Evolutionary conservation across 1,140 invertebrate species (phyloP).

Genomic region (Tachypleus tridentatus): DNA sequence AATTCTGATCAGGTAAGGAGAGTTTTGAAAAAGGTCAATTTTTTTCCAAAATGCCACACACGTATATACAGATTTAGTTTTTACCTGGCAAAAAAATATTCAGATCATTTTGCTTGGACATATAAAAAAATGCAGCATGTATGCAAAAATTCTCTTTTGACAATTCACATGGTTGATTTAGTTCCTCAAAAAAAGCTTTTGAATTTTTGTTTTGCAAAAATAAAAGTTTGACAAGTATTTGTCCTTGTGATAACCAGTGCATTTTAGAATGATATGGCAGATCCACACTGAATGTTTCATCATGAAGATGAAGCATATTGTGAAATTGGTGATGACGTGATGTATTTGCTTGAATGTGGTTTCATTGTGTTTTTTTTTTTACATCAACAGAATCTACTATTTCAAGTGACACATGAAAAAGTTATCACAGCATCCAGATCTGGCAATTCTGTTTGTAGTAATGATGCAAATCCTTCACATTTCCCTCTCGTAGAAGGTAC

Average conservation of each 20-base stretch:
- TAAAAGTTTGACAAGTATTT: not conserved
- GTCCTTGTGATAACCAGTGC: not conserved
- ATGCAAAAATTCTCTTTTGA: not conserved
- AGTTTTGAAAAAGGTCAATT: not conserved
- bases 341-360: not conserved
- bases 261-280: not conserved
- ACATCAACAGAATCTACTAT: not conserved
- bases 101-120: not conserved
- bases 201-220: not conserved
- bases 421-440: not conserved
- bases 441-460: not conserved
- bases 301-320: not conserved
- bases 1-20: not conserved
- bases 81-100: not conserved
- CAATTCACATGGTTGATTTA: not conserved
- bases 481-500: not conserved
- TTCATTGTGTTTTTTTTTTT: not conserved
- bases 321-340: not conserved
- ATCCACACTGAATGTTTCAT: conserved; percentile 1
- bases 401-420: not conserved
- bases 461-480: not conserved
- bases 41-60: no score
- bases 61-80: no score
- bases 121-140: not conserved
- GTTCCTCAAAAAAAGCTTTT: not conserved